Evolutionary conservation across 2,797 vertebrate genomes (phyloP), one percentile per base, ranked within the genome.

Genomic region (Halcyon smyrnensis): DNA sequence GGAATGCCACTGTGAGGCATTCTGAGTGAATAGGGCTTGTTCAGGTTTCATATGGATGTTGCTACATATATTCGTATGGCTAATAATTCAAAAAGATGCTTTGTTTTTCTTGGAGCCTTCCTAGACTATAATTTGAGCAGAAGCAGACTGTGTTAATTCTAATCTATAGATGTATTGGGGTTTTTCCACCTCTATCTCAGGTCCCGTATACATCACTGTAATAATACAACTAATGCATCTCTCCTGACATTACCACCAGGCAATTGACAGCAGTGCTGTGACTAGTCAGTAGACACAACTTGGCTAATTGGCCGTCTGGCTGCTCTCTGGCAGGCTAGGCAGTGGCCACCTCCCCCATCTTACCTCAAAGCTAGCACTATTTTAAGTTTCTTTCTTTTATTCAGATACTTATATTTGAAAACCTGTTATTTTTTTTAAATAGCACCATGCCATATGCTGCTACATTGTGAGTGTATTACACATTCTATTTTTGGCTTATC

Each of bases 131-230:
- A 37, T 53, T 94, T 60, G 18, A 73, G 34, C 37, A 84, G 41
- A 12, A 64, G 13, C 19, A 30, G n/a, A 16, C 5, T 15, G 15
- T 41, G 8, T 59, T 74, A 79, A 43, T 37, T 91, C 19, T 71
- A 92, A 74, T 54, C 6, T 51, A 23, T 27, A 24, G 41, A 67
- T 36, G 11, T 27, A 8, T 9, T 62, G 15, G 0, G 11, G 0
- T 0, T 34, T 37, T 39, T 12, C 1, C 1, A 4, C 11, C 15
- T 34, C 30, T 75, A 48, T 76, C 37, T 64, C 2, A 1, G 71
- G 41, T 23, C 17, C 11, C 6, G 2, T 56, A 10, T 12, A 32
- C 2, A 4, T 56, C 37, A 41, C 19, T 79, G 59, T 27, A 84
- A 7, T 50, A 89, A 46, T 30, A 15, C 27, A 39, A 2, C 39